Evolutionary conservation across 92 coral and sea anemone species (phyloP).

Genomic region (Pocillopora meandrina): DNA sequence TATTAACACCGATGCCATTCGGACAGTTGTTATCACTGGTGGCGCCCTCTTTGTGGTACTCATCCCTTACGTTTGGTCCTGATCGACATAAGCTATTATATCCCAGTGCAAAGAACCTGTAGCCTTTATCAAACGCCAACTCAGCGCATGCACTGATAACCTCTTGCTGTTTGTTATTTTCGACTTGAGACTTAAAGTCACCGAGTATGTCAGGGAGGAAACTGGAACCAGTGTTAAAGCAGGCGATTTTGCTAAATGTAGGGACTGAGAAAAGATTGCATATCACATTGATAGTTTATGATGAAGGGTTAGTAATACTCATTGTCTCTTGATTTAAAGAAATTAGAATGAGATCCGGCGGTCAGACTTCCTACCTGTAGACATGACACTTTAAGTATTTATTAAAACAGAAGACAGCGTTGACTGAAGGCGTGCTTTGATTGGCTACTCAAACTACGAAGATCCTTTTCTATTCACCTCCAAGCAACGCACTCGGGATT

Average conservation of each 20-base stretch:
- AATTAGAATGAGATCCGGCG: too few species aligned
- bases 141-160: slow-evolving; percentile 29
- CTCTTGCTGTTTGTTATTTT: neutral
- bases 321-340: too few species aligned
- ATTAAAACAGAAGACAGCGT: too few species aligned
- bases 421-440: too few species aligned
- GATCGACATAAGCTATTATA: slow-evolving; percentile 48
- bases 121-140: slow-evolving; percentile 47
- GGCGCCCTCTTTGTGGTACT: slow-evolving; percentile 10
- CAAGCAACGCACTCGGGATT: too few species aligned
- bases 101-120: slow-evolving; percentile 49
- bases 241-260: slow-evolving; percentile 16
- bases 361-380: too few species aligned
- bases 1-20: slow-evolving; percentile 43
- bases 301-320: too few species aligned
- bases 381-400: too few species aligned
- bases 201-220: slow-evolving; percentile 10
- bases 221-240: neutral
- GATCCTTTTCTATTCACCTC: too few species aligned
- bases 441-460: too few species aligned
- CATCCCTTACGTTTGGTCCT: slow-evolving; percentile 15
- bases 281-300: too few species aligned
- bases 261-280: too few species aligned
- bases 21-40: slow-evolving; percentile 16
- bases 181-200: neutral